Evolutionary conservation across 1,140 invertebrate genomes (phyloP).

Genomic region (Aradophagus sp.): DNA sequence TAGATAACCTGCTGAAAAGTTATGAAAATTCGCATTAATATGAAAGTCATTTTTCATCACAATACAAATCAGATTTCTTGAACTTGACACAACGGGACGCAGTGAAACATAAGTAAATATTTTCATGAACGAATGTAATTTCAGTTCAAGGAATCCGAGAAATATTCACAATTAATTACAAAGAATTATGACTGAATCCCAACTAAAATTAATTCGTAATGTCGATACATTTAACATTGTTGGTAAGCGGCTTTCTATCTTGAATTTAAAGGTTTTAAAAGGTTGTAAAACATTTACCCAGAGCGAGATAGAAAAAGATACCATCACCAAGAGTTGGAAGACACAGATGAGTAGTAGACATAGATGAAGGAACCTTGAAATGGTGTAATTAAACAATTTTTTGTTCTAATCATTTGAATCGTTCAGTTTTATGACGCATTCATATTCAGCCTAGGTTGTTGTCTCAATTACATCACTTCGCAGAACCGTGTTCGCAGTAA

Average conservation of each 20-base stretch:
- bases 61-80: too few species aligned
- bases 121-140: too few species aligned
- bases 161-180: conserved; percentile 8
- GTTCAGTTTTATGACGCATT: too few species aligned
- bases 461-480: neutral
- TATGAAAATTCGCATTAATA: conserved; percentile 2
- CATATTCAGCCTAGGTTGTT: too few species aligned
- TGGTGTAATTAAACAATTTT: conserved; percentile 9
- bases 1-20: conserved; percentile 66
- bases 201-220: conserved; percentile 12
- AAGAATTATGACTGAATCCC: conserved; percentile 15
- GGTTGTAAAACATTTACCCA: conserved; percentile 13
- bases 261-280: neutral
- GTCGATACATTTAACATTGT: conserved; percentile 3
- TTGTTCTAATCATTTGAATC: too few species aligned
- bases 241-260: neutral
- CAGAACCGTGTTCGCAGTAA: neutral
- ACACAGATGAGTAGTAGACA: conserved; percentile 6
- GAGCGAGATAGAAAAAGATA: conserved; percentile 22
- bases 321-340: conserved; percentile 23
- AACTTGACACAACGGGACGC: too few species aligned
- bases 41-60: too few species aligned
- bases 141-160: conserved; percentile 9
- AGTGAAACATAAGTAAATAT: too few species aligned
- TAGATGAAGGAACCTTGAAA: neutral